Evolutionary conservation across 2,113 vertebrate genomes (phyloP), one percentile per base, ranked within the genome.

Genomic region (Puma concolor): DNA sequence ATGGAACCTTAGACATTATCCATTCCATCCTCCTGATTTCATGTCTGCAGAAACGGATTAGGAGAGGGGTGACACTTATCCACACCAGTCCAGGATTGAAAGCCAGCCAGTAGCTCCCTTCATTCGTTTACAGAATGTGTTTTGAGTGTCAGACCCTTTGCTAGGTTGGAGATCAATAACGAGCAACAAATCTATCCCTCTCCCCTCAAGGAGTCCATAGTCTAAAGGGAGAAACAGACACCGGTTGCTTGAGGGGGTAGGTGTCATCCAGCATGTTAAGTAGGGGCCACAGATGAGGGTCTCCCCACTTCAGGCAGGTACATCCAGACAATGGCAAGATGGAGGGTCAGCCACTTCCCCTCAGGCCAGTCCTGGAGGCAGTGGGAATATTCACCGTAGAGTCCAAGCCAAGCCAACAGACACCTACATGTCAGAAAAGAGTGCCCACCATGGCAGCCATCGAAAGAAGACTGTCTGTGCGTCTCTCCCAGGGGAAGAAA

Each of bases 391-490:
- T 52, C 17, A 38, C 31, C 3, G 17, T 80, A 33, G 25, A 50
- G 10, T 38, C 41, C 41, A 52, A 33, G 7, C 41, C 54, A 87
- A 90, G 36, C 21, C 36, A 71, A 76, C 10, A 76, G 83, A 52
- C 48, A 36, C 41, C 31, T 4, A 4, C 11, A 17, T 60, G 44
- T 85, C 69, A 19, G 76, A 83, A 14, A 76, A 74, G 71, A 50
- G n/a, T 41, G 19, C 1, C 19, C 0, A 5, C 69, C 64, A 23
- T 0, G 4, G 33, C 86, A 36, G 44, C 44, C 38, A 8, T 21
- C 9, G 1, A 23, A 74, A n/a, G 52, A 27, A 64, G 29, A n/a
- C 63, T 2, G 6, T 8, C 5, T 0, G 36, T 15, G 25, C 10
- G 13, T 71, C 33, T 38, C 25, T 41, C 50, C 19, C 5, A 0